These are phyloP conservation scores for Salvelinus fontinalis DNA, from an alignment of 2,113 vertebrate species.

Conservation along the genomic window DNA sequence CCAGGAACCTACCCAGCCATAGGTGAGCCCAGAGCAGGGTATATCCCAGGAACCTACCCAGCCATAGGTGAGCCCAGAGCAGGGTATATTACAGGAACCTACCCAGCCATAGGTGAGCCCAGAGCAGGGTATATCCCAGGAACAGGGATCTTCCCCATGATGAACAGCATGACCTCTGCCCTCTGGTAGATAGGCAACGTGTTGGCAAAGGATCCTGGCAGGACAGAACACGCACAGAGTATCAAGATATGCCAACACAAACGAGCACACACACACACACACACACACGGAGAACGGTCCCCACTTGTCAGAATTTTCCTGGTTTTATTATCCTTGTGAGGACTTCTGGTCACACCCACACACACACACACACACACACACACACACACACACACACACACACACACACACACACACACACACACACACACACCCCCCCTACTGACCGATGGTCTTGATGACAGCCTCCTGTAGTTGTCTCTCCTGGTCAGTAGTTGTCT, in stretches of 20 bases:
- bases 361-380: no score
- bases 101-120: slow-evolving; percentile 81
- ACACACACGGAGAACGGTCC: no score
- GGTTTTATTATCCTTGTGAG: no score
- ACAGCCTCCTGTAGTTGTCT: slow-evolving; percentile 86
- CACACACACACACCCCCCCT: not conserved
- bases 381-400: not conserved
- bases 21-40: no score
- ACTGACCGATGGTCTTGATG: slow-evolving; percentile 81
- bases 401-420: no score
- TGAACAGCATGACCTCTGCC: slow-evolving; percentile 94
- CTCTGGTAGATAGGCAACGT: slow-evolving; percentile 89
- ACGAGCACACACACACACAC: no score
- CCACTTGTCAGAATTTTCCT: no score
- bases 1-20: no score
- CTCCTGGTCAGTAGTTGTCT: slow-evolving; percentile 79
- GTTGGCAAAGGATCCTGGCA: slow-evolving; percentile 86
- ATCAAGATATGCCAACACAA: not conserved
- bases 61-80: slow-evolving; percentile 66
- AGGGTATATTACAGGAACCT: no score
- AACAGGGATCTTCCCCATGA: slow-evolving; percentile 91
- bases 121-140: slow-evolving; percentile 82
- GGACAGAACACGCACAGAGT: not conserved
- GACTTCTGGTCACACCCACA: no score
- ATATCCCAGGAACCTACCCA: slow-evolving; percentile 24